Evolutionary conservation across 2,888 invertebrate species (phyloP).

Genomic region (Phalera bucephala): DNA sequence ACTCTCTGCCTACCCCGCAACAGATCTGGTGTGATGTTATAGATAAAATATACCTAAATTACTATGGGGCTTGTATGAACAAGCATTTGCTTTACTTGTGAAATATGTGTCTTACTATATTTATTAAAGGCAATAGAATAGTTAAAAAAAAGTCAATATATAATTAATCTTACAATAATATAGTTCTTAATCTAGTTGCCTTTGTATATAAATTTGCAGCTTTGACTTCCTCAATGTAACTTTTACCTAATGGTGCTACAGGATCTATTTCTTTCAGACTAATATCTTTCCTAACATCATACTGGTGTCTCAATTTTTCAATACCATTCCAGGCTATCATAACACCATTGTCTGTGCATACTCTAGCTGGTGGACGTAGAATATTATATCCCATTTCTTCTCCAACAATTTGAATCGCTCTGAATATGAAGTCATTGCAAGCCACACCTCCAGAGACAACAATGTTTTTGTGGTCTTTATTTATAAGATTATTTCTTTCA

Average conservation of each 20-base stretch:
- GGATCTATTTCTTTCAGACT: slow-evolving; percentile 84
- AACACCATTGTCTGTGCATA: slow-evolving; percentile 98
- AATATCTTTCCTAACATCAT: slow-evolving; percentile 73
- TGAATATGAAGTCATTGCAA: slow-evolving; percentile 92
- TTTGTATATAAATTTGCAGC: slow-evolving; percentile 74
- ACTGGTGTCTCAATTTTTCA: slow-evolving; percentile 85
- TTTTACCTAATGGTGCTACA: slow-evolving; percentile 84
- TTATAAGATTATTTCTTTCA: slow-evolving; percentile 82
- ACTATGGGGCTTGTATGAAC: too few relatives aligned
- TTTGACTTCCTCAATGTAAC: slow-evolving; percentile 81
- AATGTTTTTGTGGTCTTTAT: slow-evolving; percentile 77
- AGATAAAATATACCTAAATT: too few relatives aligned
- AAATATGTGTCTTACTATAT: too few relatives aligned
- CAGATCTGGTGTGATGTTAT: too few relatives aligned
- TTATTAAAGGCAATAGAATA: too few relatives aligned
- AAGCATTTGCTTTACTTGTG: too few relatives aligned
- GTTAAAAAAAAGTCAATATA: too few relatives aligned
- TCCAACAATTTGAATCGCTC: slow-evolving; percentile 87
- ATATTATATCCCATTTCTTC: slow-evolving; percentile 85
- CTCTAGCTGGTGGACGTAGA: slow-evolving; percentile 89
- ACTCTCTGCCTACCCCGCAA: too few relatives aligned
- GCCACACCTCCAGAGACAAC: slow-evolving; percentile 98
- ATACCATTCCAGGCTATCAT: slow-evolving; percentile 99
- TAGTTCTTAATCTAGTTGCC: slow-evolving; percentile 56
- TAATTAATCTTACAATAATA: too few relatives aligned